phyloP scores from a whole-genome alignment of 2,113 vertebrate species.

The Haplotaxodon microlepis region DNA sequence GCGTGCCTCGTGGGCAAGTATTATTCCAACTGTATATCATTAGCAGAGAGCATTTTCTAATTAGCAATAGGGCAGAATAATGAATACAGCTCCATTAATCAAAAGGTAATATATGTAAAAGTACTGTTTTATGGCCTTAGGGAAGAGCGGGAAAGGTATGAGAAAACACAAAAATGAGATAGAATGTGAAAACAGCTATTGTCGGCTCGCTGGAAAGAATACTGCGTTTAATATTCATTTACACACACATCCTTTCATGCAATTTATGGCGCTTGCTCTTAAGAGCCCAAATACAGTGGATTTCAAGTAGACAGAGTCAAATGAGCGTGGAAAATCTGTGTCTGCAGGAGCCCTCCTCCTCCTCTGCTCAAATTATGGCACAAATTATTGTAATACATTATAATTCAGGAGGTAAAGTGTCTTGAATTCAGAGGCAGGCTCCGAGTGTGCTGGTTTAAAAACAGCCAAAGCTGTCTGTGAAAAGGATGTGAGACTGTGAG shows the following conservation, averaged over 20 bases:
- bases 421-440: background rate
- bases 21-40: conserved; percentile 79
- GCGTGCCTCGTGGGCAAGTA: conserved; percentile 75
- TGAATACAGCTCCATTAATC: conserved; percentile 81
- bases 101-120: conserved; percentile 84
- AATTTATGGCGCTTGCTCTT: conserved; percentile 56
- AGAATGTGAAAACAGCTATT: conserved; percentile 66
- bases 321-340: conserved; percentile 15
- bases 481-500: background rate
- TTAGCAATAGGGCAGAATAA: conserved; percentile 80
- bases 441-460: background rate
- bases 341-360: conserved; percentile 17
- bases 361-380: conserved; percentile 16
- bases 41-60: conserved; percentile 75
- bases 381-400: conserved; percentile 1
- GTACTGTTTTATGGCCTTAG: conserved; percentile 73
- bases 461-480: background rate
- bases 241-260: conserved; percentile 65
- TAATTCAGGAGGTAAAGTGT: background rate
- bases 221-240: conserved; percentile 65
- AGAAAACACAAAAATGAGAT: conserved; percentile 63
- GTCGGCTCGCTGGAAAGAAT: conserved; percentile 40
- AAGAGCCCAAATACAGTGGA: conserved; percentile 24
- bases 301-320: conserved; percentile 31
- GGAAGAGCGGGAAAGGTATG: conserved; percentile 67